Evolutionary conservation across 1,140 invertebrate species (phyloP), one percentile per base, ranked within the genome.

Genomic region (Anastrepha obliqua): DNA sequence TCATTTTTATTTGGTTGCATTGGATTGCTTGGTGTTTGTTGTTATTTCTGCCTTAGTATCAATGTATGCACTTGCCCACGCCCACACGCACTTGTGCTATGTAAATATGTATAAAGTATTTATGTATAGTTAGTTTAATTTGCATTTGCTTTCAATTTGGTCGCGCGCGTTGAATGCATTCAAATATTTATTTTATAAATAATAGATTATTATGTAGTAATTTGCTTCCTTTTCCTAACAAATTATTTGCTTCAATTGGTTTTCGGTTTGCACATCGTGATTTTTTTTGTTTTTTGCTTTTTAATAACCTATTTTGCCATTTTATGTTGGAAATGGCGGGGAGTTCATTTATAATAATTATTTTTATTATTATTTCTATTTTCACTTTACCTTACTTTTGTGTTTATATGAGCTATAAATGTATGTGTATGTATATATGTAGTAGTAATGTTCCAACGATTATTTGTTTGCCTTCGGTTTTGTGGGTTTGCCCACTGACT

Each of bases 131-230:
- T 17, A 47, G 67, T 81, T 55, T 81, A 20, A 13, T 51, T 81
- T 81, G 51, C 17, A 13, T 81, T 20, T 29, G 47, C 44, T 81
- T 15, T 29, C 44, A 29, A 74, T 74, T 74, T 74, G n/a, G n/a
- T 81, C 2, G 2, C n/a, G 3, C 47, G 42, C 44, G 17, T 0
- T 74, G 8, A 47, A 74, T 51, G 51, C 51, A 58, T 42, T 58
- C 44, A 81, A 81, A 55, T 81, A 81, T 81, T 81, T 81, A 81
- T 58, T 58, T 81, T 55, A 81, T 81, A 58, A 81, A 20, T 20
- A 81, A 81, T 81, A 20, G 20, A 58, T 81, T 81, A 55, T 55
- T 81, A 5, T 20, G 74, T 42, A 20, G n/a, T 81, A 81, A 81
- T 55, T 81, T 81, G 44, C 7, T 78, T 78, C 47, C 64, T 11